phyloP scores from a whole-genome alignment of 2,113 vertebrate species.

The Lethenteron reissneri region DNA sequence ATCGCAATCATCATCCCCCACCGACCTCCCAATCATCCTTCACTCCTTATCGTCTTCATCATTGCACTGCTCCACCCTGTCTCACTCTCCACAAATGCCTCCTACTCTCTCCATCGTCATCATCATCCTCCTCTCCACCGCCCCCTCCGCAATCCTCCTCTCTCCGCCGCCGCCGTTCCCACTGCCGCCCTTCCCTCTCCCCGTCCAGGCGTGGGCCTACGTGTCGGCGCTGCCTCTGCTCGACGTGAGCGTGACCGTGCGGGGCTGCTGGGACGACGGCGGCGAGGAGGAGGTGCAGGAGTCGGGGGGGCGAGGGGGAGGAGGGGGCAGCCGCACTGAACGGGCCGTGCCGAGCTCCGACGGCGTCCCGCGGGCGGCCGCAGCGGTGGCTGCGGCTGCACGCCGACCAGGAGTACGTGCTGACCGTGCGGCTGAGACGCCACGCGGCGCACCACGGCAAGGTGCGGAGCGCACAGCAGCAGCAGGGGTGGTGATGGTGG shows the following conservation, averaged over 20 bases:
- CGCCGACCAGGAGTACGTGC: constrained; percentile 92
- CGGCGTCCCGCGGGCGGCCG: constrained; percentile 29
- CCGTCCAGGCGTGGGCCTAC: constrained; percentile 54
- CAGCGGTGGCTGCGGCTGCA: constrained; percentile 53
- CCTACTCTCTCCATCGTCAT: too few species aligned
- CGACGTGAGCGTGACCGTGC: constrained; percentile 45
- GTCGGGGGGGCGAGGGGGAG: too few species aligned
- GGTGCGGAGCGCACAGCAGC: constrained; percentile 10
- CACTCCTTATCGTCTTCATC: background rate
- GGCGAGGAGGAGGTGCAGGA: constrained; percentile 18
- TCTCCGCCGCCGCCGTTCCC: background rate
- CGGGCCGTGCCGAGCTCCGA: constrained; percentile 23
- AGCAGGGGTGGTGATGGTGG: too few species aligned
- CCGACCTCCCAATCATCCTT: background rate
- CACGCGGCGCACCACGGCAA: constrained; percentile 37
- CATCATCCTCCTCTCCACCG: background rate
- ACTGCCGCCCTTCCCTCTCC: background rate
- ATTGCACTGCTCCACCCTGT: too few species aligned
- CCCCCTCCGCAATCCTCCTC: background rate
- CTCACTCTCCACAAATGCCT: too few species aligned
- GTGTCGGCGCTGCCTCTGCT: constrained; percentile 59
- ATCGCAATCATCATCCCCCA: background rate
- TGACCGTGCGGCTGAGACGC: constrained; percentile 56
- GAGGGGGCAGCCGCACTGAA: constrained; percentile 17
- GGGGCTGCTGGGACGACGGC: constrained; percentile 54